Conservation (phyloP, 2,888 invertebrate genomes). For the Carabus problematicus region DNA sequence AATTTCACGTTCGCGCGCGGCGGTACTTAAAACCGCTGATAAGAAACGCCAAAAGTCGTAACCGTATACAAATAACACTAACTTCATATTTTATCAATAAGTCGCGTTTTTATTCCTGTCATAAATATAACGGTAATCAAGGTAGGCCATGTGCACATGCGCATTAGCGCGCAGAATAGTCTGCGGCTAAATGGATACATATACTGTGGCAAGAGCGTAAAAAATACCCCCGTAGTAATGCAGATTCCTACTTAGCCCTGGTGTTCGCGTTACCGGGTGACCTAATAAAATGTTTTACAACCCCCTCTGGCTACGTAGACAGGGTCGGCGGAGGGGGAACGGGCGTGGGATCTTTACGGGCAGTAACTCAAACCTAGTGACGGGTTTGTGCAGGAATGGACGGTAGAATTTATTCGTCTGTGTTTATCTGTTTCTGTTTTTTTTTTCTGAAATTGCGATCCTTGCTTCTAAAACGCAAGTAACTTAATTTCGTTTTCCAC, state of each 20-base stretch:
- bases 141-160: constrained; percentile 13
- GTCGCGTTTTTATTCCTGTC: constrained; percentile 30
- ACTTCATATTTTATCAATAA: constrained; percentile 38
- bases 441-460: constrained; percentile 9
- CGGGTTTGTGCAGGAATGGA: constrained; percentile 2
- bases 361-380: constrained; percentile 7
- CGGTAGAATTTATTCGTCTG: neutral
- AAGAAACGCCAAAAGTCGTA: constrained; percentile 19
- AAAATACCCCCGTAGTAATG: constrained; percentile 24
- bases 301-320: constrained; percentile 11
- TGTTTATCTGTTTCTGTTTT: constrained; percentile 12
- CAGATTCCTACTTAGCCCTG: constrained; percentile 28
- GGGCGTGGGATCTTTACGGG: constrained; percentile 6
- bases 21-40: too few relatives aligned
- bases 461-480: neutral
- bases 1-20: too few relatives aligned
- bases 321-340: neutral
- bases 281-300: constrained; percentile 41
- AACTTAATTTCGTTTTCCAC: too few relatives aligned
- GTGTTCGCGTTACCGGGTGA: constrained; percentile 17
- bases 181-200: constrained; percentile 9
- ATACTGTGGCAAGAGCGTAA: neutral
- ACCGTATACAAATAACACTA: constrained; percentile 28
- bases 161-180: neutral
- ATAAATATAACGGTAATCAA: constrained; percentile 38